A percentile compares a stretch with the other conserved stretches of the same genome.
phyloP scores from a whole-genome alignment of 2,888 invertebrate species.

The Argyra leucocephala region DNA sequence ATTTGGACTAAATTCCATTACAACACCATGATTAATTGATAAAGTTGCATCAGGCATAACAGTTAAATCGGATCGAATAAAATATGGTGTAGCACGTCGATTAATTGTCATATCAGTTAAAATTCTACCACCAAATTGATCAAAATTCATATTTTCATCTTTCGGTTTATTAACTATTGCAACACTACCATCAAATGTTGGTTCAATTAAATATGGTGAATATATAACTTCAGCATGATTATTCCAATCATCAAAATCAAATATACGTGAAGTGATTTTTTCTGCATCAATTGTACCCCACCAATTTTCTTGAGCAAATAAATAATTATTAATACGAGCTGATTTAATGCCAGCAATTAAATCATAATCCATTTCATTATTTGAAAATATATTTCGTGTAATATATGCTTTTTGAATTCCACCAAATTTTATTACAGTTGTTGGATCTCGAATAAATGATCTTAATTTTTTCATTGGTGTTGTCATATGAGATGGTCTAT shows the following conservation, averaged over 20 bases:
- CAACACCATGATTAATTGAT: constrained; percentile 77
- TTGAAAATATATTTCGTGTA: constrained; percentile 77
- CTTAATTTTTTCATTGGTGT: constrained; percentile 25
- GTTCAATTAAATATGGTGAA: constrained; percentile 74
- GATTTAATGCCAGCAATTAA: constrained; percentile 85
- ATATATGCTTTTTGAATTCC: constrained; percentile 91
- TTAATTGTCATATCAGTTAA: constrained; percentile 56
- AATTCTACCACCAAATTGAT: constrained; percentile 69
- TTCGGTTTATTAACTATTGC: constrained; percentile 56
- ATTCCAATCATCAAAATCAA: constrained; percentile 99
- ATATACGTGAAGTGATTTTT: constrained; percentile 72
- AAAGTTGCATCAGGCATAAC: constrained; percentile 89
- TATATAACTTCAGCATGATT: constrained; percentile 89
- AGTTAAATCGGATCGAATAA: constrained; percentile 81
- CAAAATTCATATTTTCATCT: constrained; percentile 49
- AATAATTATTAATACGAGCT: constrained; percentile 72
- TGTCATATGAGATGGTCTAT: constrained; percentile 31
- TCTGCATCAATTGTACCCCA: constrained; percentile 77
- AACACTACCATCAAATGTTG: constrained; percentile 64
- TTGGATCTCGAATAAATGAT: constrained; percentile 46
- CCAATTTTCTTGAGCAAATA: constrained; percentile 91
- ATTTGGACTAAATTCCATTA: constrained; percentile 88
- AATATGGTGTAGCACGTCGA: constrained; percentile 60
- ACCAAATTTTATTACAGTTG: constrained; percentile 80
- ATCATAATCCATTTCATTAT: constrained; percentile 78